Conservation (phyloP, 2,113 vertebrate species). For the Grammomys dolichurus region DNA sequence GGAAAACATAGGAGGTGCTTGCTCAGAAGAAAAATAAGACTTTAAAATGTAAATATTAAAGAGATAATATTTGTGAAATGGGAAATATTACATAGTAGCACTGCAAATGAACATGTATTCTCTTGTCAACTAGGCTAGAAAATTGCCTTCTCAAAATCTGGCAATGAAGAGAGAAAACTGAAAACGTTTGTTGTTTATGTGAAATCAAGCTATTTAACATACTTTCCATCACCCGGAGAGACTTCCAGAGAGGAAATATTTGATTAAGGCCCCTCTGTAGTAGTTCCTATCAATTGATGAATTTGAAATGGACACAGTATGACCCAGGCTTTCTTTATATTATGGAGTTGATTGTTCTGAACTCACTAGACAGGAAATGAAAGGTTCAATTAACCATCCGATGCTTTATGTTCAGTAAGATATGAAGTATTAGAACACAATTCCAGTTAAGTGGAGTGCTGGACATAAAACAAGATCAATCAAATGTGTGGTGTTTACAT, state of each 20-base stretch:
- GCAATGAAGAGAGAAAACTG: background rate
- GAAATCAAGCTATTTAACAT: conserved; percentile 22
- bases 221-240: conserved; percentile 16
- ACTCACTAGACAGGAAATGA: background rate
- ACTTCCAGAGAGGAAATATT: background rate
- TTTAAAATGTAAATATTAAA: conserved; percentile 31
- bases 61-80: background rate
- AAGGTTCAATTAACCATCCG: background rate
- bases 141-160: background rate
- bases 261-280: background rate
- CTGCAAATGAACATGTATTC: background rate
- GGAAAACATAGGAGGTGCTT: background rate
- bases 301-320: conserved; percentile 1
- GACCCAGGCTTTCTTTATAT: background rate
- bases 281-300: background rate
- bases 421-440: background rate
- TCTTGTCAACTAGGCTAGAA: conserved; percentile 14
- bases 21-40: background rate
- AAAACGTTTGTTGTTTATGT: background rate
- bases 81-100: background rate
- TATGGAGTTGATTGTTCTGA: background rate
- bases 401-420: background rate
- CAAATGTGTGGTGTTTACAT: background rate
- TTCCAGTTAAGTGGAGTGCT: background rate
- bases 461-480: background rate